A percentile compares a stretch with the other conserved stretches of the same genome.
These are phyloP conservation scores for Phyllostomus hastatus DNA, from an alignment of 2,113 vertebrate genomes.

Conservation along the genomic window DNA sequence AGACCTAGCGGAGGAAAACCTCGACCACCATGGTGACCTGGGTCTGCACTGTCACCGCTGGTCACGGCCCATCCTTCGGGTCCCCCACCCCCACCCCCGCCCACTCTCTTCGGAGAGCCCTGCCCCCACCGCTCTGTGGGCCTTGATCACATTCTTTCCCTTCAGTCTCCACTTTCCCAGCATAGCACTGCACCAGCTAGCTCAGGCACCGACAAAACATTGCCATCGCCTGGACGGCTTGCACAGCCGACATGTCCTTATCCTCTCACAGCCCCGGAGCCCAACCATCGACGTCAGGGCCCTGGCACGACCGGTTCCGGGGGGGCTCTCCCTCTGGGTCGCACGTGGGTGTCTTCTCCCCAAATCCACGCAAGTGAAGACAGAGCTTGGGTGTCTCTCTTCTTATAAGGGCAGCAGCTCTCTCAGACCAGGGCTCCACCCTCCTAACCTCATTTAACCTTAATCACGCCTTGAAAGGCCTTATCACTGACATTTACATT, in stretches of 20 bases:
- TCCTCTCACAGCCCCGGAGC: neutral
- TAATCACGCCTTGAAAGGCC: neutral
- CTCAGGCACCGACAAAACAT: neutral
- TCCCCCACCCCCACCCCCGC: neutral
- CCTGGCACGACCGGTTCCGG: neutral
- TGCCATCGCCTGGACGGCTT: neutral
- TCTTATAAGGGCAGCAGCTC: neutral
- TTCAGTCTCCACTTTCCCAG: neutral
- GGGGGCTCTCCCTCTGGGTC: neutral
- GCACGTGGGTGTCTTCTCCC: neutral
- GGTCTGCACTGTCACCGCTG: neutral
- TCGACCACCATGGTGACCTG: neutral
- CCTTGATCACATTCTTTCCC: neutral
- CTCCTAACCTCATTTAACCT: neutral
- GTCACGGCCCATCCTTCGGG: neutral
- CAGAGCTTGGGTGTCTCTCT: neutral
- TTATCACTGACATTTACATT: neutral
- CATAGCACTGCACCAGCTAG: neutral
- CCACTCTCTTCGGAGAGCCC: neutral
- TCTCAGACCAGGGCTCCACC: neutral
- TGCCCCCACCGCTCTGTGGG: neutral
- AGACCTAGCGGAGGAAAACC: conserved; percentile 11
- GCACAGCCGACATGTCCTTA: neutral
- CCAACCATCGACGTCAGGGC: neutral
- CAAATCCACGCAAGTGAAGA: neutral